Evolutionary conservation across 2,797 vertebrate species (phyloP), one percentile per base, ranked within the genome.

Genomic region (Onychomys arenicola): DNA sequence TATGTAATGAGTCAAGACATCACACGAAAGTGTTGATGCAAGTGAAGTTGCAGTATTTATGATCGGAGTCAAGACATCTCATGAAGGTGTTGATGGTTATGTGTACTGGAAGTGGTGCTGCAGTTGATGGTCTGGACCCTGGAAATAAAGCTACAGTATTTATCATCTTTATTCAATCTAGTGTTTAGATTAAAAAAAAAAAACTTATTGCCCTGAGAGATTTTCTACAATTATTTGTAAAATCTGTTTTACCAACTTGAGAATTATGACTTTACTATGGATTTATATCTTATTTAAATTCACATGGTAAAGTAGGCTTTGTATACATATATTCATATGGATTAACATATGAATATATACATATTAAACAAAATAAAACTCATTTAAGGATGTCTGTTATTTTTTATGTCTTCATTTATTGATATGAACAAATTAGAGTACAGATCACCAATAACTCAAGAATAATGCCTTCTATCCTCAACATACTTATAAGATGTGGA

Each of bases 341-440:
- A 84, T 63, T n/a, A n/a, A n/a, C n/a, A n/a, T n/a, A n/a, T n/a
- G n/a, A n/a, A 9, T 85, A 4, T 29, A 29, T 37, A 14, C 0
- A 91, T 57, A 67, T n/a, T 63, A 84, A 85, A 89, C 57, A 93
- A 96, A 94, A 77, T 43, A 87, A 13, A 87, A 90, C 80, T 90
- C 52, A 92, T 77, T 85, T 90, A 67, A 65, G 40, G 7, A 84
- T 90, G 57, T 67, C 29, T 84, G 32, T 82, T 55, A 76, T 94
- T 95, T 94, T 95, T 90, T n/a, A 91, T 89, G 37, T 83, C 32
- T 84, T 84, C 32, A 46, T 52, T 93, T 89, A 77, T 12, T 17
- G 19, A 13, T 73, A 75, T 73, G 76, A 93, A 84, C 61, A 94
- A 43, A 77, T 87, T 59, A 85, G 40, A 93, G 49, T 69, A 77